A percentile compares a stretch with the other conserved stretches of the same genome.
phyloP scores from a whole-genome alignment of 2,113 vertebrate species.

The Clinocottus analis region DNA sequence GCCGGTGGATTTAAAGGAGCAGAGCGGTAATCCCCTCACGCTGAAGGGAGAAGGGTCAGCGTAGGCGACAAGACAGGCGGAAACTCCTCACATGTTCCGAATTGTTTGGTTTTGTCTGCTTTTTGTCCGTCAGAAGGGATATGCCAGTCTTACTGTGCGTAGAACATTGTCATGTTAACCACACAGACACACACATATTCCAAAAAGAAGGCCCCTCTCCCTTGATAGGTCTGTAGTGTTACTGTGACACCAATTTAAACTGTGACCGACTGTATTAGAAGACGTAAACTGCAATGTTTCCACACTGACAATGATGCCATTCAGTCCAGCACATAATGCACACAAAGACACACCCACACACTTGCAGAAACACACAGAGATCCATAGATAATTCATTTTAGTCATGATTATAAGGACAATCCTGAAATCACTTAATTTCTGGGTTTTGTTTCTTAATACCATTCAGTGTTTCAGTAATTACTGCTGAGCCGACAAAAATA shows the following conservation, averaged over 20 bases:
- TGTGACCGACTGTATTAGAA: background rate
- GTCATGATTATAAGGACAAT: background rate
- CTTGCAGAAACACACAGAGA: background rate
- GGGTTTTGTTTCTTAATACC: background rate
- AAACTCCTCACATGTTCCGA: background rate
- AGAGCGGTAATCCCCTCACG: conserved; percentile 44
- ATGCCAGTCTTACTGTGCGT: background rate
- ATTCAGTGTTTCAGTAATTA: background rate
- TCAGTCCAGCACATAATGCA: conserved; percentile 37
- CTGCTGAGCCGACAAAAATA: background rate
- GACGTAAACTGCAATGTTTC: background rate
- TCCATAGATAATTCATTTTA: background rate
- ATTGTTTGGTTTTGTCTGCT: background rate
- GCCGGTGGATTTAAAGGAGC: conserved; percentile 68
- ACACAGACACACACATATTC: conserved; percentile 1
- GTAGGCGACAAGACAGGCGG: background rate
- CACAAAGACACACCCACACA: conserved; percentile 21
- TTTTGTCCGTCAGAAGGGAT: background rate
- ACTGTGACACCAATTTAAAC: background rate
- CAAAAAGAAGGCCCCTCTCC: background rate
- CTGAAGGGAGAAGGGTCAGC: background rate
- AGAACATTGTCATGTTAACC: background rate
- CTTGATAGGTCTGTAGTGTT: background rate
- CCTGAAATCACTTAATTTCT: background rate
- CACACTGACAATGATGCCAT: conserved; percentile 46